Percentiles rank a stretch among this genome's conserved stretches.
These are phyloP conservation scores for Daktulosphaira vitifoliae DNA, from an alignment of 1,140 invertebrate species.

Conservation along the genomic window DNA sequence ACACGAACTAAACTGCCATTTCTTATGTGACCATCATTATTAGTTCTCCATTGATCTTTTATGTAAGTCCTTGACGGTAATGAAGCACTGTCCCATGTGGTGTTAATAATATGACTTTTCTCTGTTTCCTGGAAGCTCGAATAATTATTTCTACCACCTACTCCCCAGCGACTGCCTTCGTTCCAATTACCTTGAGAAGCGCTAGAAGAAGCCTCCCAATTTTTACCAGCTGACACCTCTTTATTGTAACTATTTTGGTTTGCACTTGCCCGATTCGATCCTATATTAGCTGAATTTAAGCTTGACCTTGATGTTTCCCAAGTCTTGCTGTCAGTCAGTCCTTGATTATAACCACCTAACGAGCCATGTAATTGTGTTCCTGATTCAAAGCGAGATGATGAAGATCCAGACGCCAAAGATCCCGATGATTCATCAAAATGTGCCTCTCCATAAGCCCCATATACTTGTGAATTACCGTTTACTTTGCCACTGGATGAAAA, in stretches of 20 bases:
- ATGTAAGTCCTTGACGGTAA: slow-evolving; percentile 35
- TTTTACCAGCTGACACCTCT: neutral
- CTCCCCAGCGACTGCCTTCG: neutral
- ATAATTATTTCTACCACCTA: slow-evolving; percentile 6
- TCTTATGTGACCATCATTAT: slow-evolving; percentile 38
- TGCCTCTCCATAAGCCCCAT: neutral
- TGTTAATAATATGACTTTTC: slow-evolving; percentile 31
- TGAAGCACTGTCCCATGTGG: slow-evolving; percentile 37
- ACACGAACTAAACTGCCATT: slow-evolving; percentile 35
- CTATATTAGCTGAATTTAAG: neutral
- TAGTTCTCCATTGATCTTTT: slow-evolving; percentile 36
- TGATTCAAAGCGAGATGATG: neutral
- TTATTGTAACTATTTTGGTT: neutral
- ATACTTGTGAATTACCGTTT: neutral
- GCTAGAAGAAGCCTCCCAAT: too few relatives aligned
- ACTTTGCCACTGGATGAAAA: neutral
- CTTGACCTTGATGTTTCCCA: neutral
- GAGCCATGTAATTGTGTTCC: too few relatives aligned
- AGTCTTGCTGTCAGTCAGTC: neutral
- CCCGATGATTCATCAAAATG: neutral
- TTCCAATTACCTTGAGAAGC: neutral
- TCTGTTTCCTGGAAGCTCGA: slow-evolving; percentile 29
- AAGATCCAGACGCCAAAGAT: neutral
- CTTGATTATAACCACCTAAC: neutral
- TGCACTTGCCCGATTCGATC: too few relatives aligned